These are phyloP conservation scores for Anthoscopus minutus DNA, from an alignment of 2,113 vertebrate species.

Conservation along the genomic window DNA sequence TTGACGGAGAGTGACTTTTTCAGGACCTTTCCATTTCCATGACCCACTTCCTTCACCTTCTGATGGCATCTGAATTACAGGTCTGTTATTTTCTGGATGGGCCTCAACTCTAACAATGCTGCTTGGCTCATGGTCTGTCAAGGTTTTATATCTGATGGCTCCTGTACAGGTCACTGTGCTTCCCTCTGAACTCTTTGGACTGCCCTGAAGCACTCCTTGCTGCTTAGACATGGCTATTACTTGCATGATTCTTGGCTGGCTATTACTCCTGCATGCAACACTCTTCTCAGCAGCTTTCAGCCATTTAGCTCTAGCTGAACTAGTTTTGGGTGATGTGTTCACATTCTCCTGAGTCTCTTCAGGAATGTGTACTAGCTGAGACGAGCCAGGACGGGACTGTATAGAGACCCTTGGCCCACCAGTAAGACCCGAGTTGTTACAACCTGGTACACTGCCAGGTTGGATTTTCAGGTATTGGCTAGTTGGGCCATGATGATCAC, in stretches of 20 bases:
- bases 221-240: slow-evolving; percentile 98
- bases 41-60: slow-evolving; percentile 88
- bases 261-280: slow-evolving; percentile 80
- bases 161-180: slow-evolving; percentile 85
- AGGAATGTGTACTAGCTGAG: slow-evolving; percentile 94
- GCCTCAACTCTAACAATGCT: slow-evolving; percentile 91
- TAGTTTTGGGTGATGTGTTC: slow-evolving; percentile 79
- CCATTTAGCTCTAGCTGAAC: slow-evolving; percentile 86
- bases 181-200: slow-evolving; percentile 83
- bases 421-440: slow-evolving; percentile 85
- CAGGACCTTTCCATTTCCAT: slow-evolving; percentile 95
- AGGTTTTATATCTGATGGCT: slow-evolving; percentile 80
- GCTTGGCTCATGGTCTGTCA: slow-evolving; percentile 84
- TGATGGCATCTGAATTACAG: slow-evolving; percentile 85
- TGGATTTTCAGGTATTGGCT: slow-evolving; percentile 88
- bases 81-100: slow-evolving; percentile 88
- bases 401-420: slow-evolving; percentile 87
- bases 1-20: slow-evolving; percentile 83
- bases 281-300: slow-evolving; percentile 89
- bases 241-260: slow-evolving; percentile 91
- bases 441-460: slow-evolving; percentile 78
- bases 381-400: slow-evolving; percentile 91
- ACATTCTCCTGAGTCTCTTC: slow-evolving; percentile 91
- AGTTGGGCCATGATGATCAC: slow-evolving; percentile 77
- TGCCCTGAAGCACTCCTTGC: slow-evolving; percentile 89